phyloP scores from a whole-genome alignment of 2,797 vertebrate genomes.

The Diceros bicornis region DNA sequence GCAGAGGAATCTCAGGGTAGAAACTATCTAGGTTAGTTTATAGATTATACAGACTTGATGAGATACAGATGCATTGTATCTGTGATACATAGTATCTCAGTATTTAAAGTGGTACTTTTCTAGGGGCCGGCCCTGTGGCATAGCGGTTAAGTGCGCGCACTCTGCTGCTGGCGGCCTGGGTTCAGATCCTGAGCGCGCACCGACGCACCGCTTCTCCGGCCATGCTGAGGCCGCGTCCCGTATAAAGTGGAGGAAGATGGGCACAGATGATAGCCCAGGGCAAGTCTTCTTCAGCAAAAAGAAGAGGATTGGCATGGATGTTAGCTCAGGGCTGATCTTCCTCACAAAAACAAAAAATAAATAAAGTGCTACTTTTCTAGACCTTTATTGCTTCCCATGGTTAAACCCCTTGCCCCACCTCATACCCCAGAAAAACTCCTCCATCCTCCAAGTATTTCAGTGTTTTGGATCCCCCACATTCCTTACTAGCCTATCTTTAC shows the following conservation, averaged over 20 bases:
- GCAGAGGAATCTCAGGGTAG: background rate
- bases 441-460: constrained; percentile 6
- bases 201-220: too few species aligned
- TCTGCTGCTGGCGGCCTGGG: too few species aligned
- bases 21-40: constrained; percentile 40
- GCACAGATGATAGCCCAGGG: too few species aligned
- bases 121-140: too few species aligned
- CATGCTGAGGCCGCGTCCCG: too few species aligned
- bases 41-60: constrained; percentile 35
- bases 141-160: too few species aligned
- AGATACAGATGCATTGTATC: background rate
- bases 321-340: too few species aligned
- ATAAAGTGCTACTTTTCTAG: constrained; percentile 31
- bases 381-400: constrained; percentile 54
- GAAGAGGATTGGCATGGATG: too few species aligned
- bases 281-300: too few species aligned
- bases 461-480: background rate
- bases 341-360: too few species aligned
- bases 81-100: background rate
- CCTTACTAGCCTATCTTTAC: constrained; percentile 31
- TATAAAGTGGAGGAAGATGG: too few species aligned
- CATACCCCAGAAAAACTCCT: background rate
- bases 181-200: too few species aligned
- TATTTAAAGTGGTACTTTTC: constrained; percentile 20
- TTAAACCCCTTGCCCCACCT: background rate